Evolutionary conservation across 2,113 vertebrate genomes (phyloP), one percentile per base, ranked within the genome.

Genomic region (Hylia prasina): DNA sequence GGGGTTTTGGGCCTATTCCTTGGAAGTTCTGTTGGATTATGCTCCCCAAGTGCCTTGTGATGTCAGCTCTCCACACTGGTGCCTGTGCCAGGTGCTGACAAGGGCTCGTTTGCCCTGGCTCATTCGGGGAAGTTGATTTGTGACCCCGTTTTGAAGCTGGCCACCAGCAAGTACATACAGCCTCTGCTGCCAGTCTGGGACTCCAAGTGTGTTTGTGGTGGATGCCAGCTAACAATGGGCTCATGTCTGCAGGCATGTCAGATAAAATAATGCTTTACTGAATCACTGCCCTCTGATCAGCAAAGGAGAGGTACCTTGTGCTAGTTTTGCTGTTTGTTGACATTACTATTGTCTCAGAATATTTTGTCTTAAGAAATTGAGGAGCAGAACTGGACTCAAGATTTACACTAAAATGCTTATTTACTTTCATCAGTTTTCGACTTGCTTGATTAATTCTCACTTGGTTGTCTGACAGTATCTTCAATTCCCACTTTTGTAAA

Each of bases 41-140:
- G 61, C 35, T 75, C 33, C 30, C 11, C 0, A 0, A 27, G 33
- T 7, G 8, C n/a, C 2, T 6, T 64, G 48, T 27, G 57, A 6
- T 58, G 66, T 64, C 40, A 7, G 0, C 44, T 19, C 5, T 17
- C 53, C 13, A 2, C 8, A 0, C 12, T 4, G 22, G 4, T 1
- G 0, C 0, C 73, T 65, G 50, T 63, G 57, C 53, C 28, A 5
- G 20, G n/a, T 40, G 44, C 21, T 18, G 27, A 4, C 1, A 2
- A 0, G 30, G 66, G 37, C 66, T 85, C 24, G 16, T 70, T 82
- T 72, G 57, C 75, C 12, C 16, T 30, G 13, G 53, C 48, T 72
- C 6, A 0, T 45, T 77, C 42, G 39, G 75, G 66, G 75, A 37
- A 19, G 2, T 11, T 45, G 10, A 0, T 54, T 37, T 40, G 48